Base-by-base conservation (phyloP, 2,888 invertebrate species). In the Temnothorax ravouxi region DNA sequence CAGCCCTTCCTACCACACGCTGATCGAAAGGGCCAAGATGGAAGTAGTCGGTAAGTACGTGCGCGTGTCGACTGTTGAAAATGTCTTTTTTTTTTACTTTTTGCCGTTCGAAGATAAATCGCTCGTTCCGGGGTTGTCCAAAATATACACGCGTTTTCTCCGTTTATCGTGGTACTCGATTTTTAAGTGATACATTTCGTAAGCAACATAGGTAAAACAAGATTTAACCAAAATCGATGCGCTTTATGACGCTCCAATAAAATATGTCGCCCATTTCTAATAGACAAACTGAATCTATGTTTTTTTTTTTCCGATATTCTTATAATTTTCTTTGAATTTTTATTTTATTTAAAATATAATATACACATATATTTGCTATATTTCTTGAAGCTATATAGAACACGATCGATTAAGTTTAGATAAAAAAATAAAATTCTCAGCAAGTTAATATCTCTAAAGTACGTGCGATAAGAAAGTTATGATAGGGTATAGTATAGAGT, bases 1-100 rank as follows among this genome's bases (percentile, higher is more conserved):
- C 90, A 96, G 96, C 0, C 97, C 97, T 0, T 95, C 96, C 69
- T 97, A 97, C 94, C 97, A 97, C 94, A 97, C 97, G 0, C 96
- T 96, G 89, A 96, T 96, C 91, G 95, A 96, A 90, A 95, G 96
- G 0, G 96, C 97, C 5, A 96, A 95, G 11, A 96, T 97, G 93
- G 96, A 96, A 88, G 96, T 97, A 69, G 97, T 97, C 87, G 97
- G 97, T 97, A 93, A 95, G 90, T 88, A 61, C 34, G 21, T 11
- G 15, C 47, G 15, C 50, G 8, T 52, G 9, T 44, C 15, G 52
- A 67, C 72, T 69, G 83, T 88, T 80, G 89, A 89, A 89, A 88
- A 54, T 67, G 83, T 86, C 21, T 29, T 29, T 29, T 76, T 41
- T 15, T 76, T 76, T 41, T 34, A 74, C 61, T 25, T 25, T 18